phyloP scores from a whole-genome alignment of 1,140 invertebrate species.

The Linepithema humile region DNA sequence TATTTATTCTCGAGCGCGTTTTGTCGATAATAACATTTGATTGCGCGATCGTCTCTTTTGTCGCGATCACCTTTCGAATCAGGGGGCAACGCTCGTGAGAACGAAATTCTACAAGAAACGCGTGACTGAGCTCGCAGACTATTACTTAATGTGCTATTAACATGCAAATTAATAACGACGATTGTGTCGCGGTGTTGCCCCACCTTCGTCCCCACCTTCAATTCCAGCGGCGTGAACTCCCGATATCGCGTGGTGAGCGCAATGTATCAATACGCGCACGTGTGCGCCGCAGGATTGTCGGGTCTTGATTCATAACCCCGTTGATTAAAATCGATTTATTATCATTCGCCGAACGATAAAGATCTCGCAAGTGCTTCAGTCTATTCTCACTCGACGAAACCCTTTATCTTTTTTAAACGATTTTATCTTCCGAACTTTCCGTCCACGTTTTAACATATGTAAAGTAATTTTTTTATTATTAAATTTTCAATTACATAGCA shows the following conservation, averaged over 20 bases:
- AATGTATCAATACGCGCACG: constrained; percentile 8
- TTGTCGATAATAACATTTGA: not conserved
- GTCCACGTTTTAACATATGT: not conserved
- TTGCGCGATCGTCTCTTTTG: not conserved
- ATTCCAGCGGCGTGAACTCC: not conserved
- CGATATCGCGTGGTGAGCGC: not conserved
- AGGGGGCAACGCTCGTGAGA: not conserved
- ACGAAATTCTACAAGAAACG: constrained; percentile 7
- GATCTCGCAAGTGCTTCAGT: not conserved
- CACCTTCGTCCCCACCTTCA: no score
- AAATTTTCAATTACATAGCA: not conserved
- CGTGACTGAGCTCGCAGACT: not conserved
- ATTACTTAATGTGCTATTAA: constrained; percentile 14
- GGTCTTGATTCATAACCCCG: constrained; percentile 31
- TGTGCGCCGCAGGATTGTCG: not conserved
- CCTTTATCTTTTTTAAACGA: not conserved
- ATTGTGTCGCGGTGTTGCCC: constrained; percentile 36
- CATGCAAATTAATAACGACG: constrained; percentile 61
- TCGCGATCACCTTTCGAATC: constrained; percentile 17
- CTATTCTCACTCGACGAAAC: not conserved
- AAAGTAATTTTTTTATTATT: not conserved
- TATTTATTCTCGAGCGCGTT: not conserved
- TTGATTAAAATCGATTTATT: constrained; percentile 56
- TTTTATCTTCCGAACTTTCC: no score
- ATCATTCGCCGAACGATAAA: not conserved